A percentile compares a stretch with the other conserved stretches of the same genome.
These are phyloP conservation scores for Neodon shergylaensis DNA, from an alignment of 2,113 vertebrate species.

Conservation along the genomic window DNA sequence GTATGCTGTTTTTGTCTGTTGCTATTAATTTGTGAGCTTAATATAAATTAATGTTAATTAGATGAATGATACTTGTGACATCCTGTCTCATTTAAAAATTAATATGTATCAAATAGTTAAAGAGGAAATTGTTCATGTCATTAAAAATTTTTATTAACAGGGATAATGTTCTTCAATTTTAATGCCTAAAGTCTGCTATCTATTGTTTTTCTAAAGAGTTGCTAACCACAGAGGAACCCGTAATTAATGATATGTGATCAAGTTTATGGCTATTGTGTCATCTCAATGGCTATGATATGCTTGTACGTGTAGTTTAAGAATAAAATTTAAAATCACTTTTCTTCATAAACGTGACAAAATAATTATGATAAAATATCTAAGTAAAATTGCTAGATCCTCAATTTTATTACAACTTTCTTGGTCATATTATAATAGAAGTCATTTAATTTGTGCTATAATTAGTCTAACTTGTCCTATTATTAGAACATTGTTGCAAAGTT, in stretches of 20 bases:
- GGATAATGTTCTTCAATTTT: constrained; percentile 10
- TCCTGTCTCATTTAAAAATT: neutral
- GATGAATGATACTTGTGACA: neutral
- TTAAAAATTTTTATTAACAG: neutral
- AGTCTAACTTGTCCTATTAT: neutral
- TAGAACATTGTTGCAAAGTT: neutral
- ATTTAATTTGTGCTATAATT: neutral
- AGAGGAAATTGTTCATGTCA: neutral
- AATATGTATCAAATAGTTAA: neutral
- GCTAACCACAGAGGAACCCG: neutral
- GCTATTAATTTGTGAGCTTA: neutral
- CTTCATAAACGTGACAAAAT: neutral
- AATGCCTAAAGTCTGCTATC: neutral
- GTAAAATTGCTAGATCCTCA: neutral
- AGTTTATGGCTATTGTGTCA: neutral
- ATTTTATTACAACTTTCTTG: constrained; percentile 17
- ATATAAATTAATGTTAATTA: neutral
- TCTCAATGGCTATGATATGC: neutral
- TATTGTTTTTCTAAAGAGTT: neutral
- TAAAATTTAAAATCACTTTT: neutral
- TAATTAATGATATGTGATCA: neutral
- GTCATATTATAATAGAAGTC: neutral
- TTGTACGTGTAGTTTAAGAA: neutral
- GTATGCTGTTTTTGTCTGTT: neutral
- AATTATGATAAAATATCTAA: neutral